phyloP scores from a whole-genome alignment of 2,797 vertebrate species.

The Galagoides demidoff region DNA sequence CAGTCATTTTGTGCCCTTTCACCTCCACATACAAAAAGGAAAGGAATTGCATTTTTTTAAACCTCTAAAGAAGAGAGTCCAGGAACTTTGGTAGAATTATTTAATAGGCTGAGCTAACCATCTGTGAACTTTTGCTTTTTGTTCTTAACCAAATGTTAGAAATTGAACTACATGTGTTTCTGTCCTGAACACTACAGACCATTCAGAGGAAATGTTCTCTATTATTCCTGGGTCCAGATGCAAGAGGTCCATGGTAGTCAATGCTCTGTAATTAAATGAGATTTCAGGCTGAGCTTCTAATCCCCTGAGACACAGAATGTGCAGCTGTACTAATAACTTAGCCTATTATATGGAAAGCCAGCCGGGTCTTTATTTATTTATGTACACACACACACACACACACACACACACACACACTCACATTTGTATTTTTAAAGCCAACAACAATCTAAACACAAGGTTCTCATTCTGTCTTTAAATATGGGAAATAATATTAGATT shows the following conservation, averaged over 20 bases:
- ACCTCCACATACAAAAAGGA: neutral
- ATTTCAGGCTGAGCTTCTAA: constrained; percentile 80
- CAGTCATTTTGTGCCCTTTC: neutral
- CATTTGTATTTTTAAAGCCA: constrained; percentile 75
- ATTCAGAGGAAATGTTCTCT: constrained; percentile 75
- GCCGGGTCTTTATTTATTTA: constrained; percentile 69
- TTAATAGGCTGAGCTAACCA: constrained; percentile 63
- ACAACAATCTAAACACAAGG: constrained; percentile 80
- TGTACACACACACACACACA: constrained; percentile 26
- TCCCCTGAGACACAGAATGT: constrained; percentile 76
- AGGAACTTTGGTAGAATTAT: constrained; percentile 63
- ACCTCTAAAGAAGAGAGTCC: neutral
- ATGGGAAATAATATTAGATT: constrained; percentile 75
- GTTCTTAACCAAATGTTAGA: constrained; percentile 66
- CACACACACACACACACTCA: constrained; percentile 55
- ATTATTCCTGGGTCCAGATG: constrained; percentile 67
- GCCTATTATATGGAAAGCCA: constrained; percentile 75
- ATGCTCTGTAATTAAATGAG: constrained; percentile 83
- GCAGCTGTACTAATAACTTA: constrained; percentile 82
- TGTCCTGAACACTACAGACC: constrained; percentile 68
- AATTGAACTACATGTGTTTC: constrained; percentile 73
- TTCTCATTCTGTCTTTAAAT: constrained; percentile 82
- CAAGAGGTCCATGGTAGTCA: constrained; percentile 78
- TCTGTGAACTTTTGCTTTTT: constrained; percentile 61
- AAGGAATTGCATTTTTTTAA: constrained; percentile 28